Percentiles rank a stretch among this genome's conserved stretches.
Evolutionary conservation across 2,113 vertebrate genomes (phyloP).

Genomic region (Thalassoma bifasciatum): DNA sequence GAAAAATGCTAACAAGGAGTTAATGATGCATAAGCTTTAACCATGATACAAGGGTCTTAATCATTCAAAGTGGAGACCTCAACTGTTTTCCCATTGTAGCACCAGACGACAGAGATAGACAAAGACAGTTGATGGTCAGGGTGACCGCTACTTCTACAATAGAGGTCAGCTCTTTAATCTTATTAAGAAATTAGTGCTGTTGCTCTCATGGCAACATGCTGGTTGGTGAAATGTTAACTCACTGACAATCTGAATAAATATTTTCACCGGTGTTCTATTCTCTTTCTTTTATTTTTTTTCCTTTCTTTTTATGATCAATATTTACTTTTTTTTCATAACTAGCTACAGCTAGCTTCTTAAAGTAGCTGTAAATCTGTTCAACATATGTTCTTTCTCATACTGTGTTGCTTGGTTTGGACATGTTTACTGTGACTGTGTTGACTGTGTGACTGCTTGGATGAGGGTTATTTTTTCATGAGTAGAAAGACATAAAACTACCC

Average conservation of each 20-base stretch:
- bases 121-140: neutral
- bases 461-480: neutral
- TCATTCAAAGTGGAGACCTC: slow-evolving; percentile 20
- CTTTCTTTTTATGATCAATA: too few species aligned
- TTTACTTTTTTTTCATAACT: too few species aligned
- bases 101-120: neutral
- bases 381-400: too few species aligned
- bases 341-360: too few species aligned
- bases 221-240: too few species aligned
- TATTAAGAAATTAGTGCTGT: neutral
- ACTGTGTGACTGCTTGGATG: neutral
- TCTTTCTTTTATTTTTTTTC: too few species aligned
- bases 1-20: neutral
- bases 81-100: slow-evolving; percentile 39
- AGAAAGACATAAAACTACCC: neutral
- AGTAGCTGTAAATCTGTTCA: too few species aligned
- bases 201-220: neutral
- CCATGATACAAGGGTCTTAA: slow-evolving; percentile 1
- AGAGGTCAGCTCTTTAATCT: slow-evolving; percentile 20
- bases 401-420: too few species aligned
- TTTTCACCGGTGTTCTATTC: too few species aligned
- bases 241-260: too few species aligned
- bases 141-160: slow-evolving; percentile 19
- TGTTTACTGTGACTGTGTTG: too few species aligned
- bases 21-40: slow-evolving; percentile 5